Base-by-base conservation (phyloP, 2,113 vertebrate genomes). In the Petrocephalus zakoni region DNA sequence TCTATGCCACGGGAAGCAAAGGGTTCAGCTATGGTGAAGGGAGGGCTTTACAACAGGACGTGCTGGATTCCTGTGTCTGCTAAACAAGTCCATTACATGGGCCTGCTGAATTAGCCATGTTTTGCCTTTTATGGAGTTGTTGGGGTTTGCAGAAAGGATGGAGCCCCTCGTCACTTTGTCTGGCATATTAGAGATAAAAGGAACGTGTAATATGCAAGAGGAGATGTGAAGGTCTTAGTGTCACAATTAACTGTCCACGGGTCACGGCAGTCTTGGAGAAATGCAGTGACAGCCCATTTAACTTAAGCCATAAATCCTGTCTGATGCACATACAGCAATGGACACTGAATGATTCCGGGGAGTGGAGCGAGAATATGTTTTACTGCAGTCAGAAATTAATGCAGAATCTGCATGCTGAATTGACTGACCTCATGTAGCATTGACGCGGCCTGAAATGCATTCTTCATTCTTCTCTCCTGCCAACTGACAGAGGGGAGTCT, bases 401-500 rank as follows among this genome's bases (percentile, higher is more conserved):
- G 51, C 42, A n/a, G 37, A 61, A 10, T n/a, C 37, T 29, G 84
- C 84, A 37, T 19, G 84, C 13, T 86, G 47, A 49, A 85, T 49
- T n/a, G 55, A 56, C 61, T 68, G 61, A 68, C 25, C 61, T 68
- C 13, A 37, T 86, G 84, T 19, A 22, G 53, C 19, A 22, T 6
- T 42, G 2, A 56, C 21, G 47, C 10, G 15, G 55, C 53, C 19
- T 37, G n/a, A 17, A 34, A 37, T 37, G 0, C 13, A 47, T 34
- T 88, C 56, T 34, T 85, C 22, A 0, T 51, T 37, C 81, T 37
- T 5, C 22, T 87, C 46, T 37, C 58, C 61, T 42, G 15, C 72
- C 17, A 90, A 91, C 82, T 75, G 4, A 87, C 89, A 99, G 98
- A 89, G 98, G 98, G n/a, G 98, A 99, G 94, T 99, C 98, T 75